phyloP scores from a whole-genome alignment of 1,140 invertebrate species.

The Oryzaephilus surinamensis region DNA sequence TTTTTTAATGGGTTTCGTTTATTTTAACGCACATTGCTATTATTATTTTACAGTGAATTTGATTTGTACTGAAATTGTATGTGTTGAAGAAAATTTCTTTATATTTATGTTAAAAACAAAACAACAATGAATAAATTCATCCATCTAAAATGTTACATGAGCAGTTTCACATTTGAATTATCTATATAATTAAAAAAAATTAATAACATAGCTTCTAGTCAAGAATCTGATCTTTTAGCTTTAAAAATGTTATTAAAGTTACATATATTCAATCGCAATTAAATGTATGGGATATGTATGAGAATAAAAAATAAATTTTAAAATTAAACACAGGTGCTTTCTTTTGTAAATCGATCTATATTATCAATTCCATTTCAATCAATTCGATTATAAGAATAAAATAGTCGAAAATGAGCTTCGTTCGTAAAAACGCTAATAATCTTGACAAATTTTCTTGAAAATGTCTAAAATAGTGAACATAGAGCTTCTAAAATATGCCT shows the following conservation, averaged over 20 bases:
- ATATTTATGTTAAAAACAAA: conserved; percentile 23
- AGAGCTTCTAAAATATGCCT: too few relatives aligned
- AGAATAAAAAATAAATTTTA: conserved; percentile 27
- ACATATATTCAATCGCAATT: conserved; percentile 35
- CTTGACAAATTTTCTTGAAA: too few relatives aligned
- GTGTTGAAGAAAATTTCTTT: conserved; percentile 18
- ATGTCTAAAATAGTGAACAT: too few relatives aligned
- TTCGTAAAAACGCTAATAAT: too few relatives aligned
- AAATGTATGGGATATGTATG: conserved; percentile 39
- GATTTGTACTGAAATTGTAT: conserved; percentile 14
- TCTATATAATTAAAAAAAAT: conserved; percentile 22
- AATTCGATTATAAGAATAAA: too few relatives aligned
- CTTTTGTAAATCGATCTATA: too few relatives aligned
- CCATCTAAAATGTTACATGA: conserved; percentile 25
- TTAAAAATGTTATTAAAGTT: conserved; percentile 35
- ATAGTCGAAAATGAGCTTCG: too few relatives aligned
- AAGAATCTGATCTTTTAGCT: conserved; percentile 35
- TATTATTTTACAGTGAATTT: too few relatives aligned
- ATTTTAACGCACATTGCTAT: conserved; percentile 16
- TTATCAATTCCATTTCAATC: background rate
- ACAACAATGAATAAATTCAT: too few relatives aligned
- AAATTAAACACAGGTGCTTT: conserved; percentile 1
- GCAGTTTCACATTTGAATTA: conserved; percentile 27
- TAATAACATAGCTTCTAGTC: conserved; percentile 34
- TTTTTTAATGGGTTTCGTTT: conserved; percentile 9